Percentiles rank a stretch among this genome's conserved stretches.
These are phyloP conservation scores for Hyperoplus immaculatus DNA, from an alignment of 2,797 vertebrate species.

Conservation along the genomic window DNA sequence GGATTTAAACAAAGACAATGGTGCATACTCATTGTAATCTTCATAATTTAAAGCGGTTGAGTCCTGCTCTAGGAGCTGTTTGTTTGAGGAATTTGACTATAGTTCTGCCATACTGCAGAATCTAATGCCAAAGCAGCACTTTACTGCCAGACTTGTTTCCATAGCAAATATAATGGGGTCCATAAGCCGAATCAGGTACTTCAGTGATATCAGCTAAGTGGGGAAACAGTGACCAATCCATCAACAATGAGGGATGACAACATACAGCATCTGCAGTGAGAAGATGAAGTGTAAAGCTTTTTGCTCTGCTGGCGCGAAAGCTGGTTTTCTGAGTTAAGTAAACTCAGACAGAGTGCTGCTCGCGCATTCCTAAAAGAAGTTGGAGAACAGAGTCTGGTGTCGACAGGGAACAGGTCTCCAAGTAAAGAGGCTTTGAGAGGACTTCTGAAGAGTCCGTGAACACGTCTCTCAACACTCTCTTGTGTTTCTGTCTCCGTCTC, in stretches of 20 bases:
- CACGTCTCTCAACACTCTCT: slow-evolving; percentile 55
- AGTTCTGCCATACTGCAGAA: slow-evolving; percentile 6
- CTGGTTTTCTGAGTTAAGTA: slow-evolving; percentile 53
- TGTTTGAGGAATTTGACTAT: not conserved
- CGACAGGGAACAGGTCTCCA: slow-evolving; percentile 73
- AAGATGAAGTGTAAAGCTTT: slow-evolving; percentile 47
- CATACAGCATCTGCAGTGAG: slow-evolving; percentile 18
- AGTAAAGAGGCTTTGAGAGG: slow-evolving; percentile 67
- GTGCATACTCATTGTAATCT: slow-evolving; percentile 2
- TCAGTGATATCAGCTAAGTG: slow-evolving; percentile 17
- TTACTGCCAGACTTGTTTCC: slow-evolving; percentile 31
- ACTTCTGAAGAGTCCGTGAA: slow-evolving; percentile 60
- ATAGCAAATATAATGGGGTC: slow-evolving; percentile 1
- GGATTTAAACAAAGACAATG: slow-evolving; percentile 4
- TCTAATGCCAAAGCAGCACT: slow-evolving; percentile 23
- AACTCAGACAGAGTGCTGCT: slow-evolving; percentile 60
- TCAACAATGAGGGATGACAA: slow-evolving; percentile 35
- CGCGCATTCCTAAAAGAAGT: slow-evolving; percentile 55
- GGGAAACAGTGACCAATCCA: slow-evolving; percentile 49
- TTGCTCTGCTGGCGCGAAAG: slow-evolving; percentile 29
- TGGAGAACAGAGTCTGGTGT: slow-evolving; percentile 47
- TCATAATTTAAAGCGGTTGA: not conserved
- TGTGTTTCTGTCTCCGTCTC: slow-evolving; percentile 70
- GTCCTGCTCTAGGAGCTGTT: not conserved
- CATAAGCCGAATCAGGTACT: slow-evolving; percentile 22